phyloP scores from a whole-genome alignment of 2,888 invertebrate genomes.

The Petrolisthes manimaculis region DNA sequence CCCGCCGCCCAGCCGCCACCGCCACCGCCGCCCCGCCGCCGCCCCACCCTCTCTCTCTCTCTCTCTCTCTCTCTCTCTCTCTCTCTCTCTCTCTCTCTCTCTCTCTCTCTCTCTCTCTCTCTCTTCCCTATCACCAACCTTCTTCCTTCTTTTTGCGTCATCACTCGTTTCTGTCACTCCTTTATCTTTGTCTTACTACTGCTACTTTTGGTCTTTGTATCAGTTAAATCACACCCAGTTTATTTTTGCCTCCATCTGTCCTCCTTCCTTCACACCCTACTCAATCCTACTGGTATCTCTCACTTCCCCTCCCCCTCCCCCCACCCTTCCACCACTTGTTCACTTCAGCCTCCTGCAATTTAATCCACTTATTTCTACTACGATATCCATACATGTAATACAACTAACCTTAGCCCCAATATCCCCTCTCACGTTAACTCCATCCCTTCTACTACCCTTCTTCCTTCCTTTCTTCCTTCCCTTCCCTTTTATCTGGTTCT shows the following conservation, averaged over 20 bases:
- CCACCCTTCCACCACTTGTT: neutral
- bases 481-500: neutral
- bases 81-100: conserved; percentile 18
- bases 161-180: neutral
- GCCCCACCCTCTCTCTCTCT: conserved; percentile 15
- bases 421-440: too few species aligned
- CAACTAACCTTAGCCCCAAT: too few species aligned
- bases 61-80: conserved; percentile 24
- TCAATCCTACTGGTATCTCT: neutral
- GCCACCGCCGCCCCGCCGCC: too few species aligned
- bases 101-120: neutral
- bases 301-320: neutral
- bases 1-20: too few species aligned
- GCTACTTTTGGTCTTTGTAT: neutral
- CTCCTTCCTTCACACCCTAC: neutral
- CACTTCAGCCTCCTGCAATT: too few species aligned
- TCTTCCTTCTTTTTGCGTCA: neutral
- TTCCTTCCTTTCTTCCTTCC: neutral
- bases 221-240: neutral
- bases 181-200: neutral
- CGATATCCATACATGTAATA: too few species aligned
- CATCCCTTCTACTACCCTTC: neutral
- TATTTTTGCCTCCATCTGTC: neutral
- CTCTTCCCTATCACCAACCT: neutral
- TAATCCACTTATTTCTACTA: too few species aligned